Conservation (phyloP, 2,113 vertebrate genomes). For the Hiodon tergisus region DNA sequence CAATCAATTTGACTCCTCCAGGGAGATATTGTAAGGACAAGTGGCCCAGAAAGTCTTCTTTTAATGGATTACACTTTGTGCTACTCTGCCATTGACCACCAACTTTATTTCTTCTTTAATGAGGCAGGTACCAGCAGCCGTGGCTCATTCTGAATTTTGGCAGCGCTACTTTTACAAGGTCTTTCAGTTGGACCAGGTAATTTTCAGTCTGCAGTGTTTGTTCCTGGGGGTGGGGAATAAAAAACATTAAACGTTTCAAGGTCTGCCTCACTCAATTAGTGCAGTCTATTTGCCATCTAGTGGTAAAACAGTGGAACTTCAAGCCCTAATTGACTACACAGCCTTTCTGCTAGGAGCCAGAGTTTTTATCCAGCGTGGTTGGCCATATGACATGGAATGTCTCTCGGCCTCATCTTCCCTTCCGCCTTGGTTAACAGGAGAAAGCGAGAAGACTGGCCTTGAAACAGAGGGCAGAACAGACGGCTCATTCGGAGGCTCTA, state of each 20-base stretch:
- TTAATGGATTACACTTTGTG: no score
- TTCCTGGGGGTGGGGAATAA: background rate
- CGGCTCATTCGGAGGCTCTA: slow-evolving; percentile 73
- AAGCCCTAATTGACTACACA: background rate
- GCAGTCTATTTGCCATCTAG: slow-evolving; percentile 37
- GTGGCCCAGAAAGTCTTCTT: background rate
- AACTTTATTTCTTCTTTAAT: slow-evolving; percentile 4
- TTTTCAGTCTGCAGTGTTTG: background rate
- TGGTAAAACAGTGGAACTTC: slow-evolving; percentile 23
- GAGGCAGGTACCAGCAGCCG: slow-evolving; percentile 84
- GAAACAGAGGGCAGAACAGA: slow-evolving; percentile 89
- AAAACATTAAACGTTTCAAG: background rate
- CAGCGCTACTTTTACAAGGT: slow-evolving; percentile 97
- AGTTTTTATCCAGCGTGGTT: background rate
- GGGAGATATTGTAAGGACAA: background rate
- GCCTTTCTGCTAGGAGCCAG: background rate
- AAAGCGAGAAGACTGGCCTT: slow-evolving; percentile 85
- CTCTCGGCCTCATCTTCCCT: background rate
- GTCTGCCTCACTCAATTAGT: background rate
- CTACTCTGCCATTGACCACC: background rate
- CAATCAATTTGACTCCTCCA: background rate
- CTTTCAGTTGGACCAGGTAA: slow-evolving; percentile 89
- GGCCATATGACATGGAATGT: background rate
- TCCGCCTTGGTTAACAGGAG: slow-evolving; percentile 62
- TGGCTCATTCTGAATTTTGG: slow-evolving; percentile 92